Evolutionary conservation across 2,113 vertebrate genomes (phyloP), one percentile per base, ranked within the genome.

Genomic region (Saccopteryx leptura): DNA sequence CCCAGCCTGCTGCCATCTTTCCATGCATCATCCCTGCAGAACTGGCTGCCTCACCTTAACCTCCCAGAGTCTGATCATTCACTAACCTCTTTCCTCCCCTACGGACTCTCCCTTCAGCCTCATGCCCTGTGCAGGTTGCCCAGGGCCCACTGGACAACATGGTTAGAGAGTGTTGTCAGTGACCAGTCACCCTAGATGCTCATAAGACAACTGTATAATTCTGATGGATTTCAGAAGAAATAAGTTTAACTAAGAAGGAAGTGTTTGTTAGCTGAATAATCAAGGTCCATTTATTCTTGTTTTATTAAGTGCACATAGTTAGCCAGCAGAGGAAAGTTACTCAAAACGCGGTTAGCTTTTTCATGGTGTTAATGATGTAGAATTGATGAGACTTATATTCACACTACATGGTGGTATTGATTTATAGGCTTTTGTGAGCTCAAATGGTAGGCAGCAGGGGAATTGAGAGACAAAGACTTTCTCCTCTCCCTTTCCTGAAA

Each of bases 321-420:
- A 93, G 94, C 78, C 88, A 91, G 60, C 93, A 95, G 96, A 97
- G 80, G 96, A 91, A 88, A 96, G 92, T 5, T 82, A 72, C 56
- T 96, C 95, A 80, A 83, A 95, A 79, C 69, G 28, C 58, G 71
- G 94, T 90, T 90, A 94, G 80, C 68, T 97, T 97, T 93, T 93
- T 94, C 12, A 96, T 65, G 0, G 1, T 93, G 96, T 60, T 95
- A 98, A 98, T 97, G 15, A 1, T 93, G 97, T 90, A 97, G 98
- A 98, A 98, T 97, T 98, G 98, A 98, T 97, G 97, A 97, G 66
- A 96, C 91, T 96, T 96, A 96, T 92, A 96, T 97, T 98, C 91
- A 94, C 85, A 75, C 97, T 98, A 98, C 88, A 96, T 48, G 76
- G 63, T 52, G 89, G 75, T 97, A 98, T 97, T 98, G 98, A 98